Evolutionary conservation across 2,888 invertebrate genomes (phyloP).

Genomic region (Endotricha flammealis): DNA sequence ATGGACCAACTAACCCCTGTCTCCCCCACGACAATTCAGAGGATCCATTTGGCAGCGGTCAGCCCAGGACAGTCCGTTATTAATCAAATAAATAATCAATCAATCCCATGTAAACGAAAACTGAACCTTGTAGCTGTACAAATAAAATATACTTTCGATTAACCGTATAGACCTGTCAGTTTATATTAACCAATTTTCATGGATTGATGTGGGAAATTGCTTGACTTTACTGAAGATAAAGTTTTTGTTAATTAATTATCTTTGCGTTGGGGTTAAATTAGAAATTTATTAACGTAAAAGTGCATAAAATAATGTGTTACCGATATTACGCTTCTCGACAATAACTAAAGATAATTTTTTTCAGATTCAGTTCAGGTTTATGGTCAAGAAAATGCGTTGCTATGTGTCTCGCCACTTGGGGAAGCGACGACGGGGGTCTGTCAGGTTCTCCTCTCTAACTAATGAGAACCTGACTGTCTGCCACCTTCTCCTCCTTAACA

Average conservation of each 20-base stretch:
- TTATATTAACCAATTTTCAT: background rate
- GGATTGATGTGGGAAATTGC: background rate
- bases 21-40: background rate
- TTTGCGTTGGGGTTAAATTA: background rate
- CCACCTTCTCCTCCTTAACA: too few relatives aligned
- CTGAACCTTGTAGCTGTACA: background rate
- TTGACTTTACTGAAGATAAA: background rate
- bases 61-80: background rate
- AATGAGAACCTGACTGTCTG: too few relatives aligned
- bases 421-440: too few relatives aligned
- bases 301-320: too few relatives aligned
- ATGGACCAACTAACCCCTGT: background rate
- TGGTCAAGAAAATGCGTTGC: too few relatives aligned
- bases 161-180: background rate
- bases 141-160: background rate
- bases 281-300: too few relatives aligned
- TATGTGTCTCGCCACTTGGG: too few relatives aligned
- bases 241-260: background rate
- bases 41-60: background rate
- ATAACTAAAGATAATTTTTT: too few relatives aligned
- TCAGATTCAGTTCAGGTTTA: too few relatives aligned
- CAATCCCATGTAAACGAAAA: background rate
- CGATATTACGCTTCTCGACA: too few relatives aligned
- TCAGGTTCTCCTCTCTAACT: too few relatives aligned
- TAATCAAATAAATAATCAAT: background rate